Evolutionary conservation across 2,113 vertebrate species (phyloP).

Genomic region (Actenoides lindsayi): DNA sequence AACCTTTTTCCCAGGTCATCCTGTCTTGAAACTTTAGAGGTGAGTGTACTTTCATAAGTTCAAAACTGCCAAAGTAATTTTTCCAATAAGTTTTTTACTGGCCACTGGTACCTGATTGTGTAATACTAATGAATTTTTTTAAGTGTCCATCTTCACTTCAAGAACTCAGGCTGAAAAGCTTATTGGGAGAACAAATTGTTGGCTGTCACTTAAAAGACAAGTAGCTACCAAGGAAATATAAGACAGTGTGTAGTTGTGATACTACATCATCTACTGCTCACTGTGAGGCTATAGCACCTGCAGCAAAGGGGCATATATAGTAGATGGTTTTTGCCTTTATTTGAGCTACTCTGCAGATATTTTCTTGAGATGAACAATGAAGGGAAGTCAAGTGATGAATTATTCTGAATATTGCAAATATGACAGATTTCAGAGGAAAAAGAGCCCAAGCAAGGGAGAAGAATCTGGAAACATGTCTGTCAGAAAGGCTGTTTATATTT

Average conservation of each 20-base stretch:
- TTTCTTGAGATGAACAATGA: background rate
- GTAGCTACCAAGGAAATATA: background rate
- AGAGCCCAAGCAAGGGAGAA: background rate
- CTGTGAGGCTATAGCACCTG: background rate
- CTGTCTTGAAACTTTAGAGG: background rate
- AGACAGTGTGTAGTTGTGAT: fast-evolving
- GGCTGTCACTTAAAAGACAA: background rate
- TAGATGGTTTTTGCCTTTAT: background rate
- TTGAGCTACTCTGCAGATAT: too few relatives aligned
- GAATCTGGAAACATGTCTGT: background rate
- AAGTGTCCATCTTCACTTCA: background rate
- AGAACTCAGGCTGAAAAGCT: background rate
- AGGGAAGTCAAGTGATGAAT: background rate
- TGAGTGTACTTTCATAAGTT: background rate
- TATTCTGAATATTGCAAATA: background rate
- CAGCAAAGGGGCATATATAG: background rate
- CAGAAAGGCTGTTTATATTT: background rate
- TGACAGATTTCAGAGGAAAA: background rate
- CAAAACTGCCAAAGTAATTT: background rate
- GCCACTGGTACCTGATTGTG: background rate
- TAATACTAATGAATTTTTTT: background rate
- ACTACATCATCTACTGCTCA: background rate
- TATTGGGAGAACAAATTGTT: background rate
- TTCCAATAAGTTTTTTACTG: background rate
- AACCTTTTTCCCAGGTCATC: background rate